Conservation (phyloP, 2,888 invertebrate species). For the Patella ulyssiponensis region DNA sequence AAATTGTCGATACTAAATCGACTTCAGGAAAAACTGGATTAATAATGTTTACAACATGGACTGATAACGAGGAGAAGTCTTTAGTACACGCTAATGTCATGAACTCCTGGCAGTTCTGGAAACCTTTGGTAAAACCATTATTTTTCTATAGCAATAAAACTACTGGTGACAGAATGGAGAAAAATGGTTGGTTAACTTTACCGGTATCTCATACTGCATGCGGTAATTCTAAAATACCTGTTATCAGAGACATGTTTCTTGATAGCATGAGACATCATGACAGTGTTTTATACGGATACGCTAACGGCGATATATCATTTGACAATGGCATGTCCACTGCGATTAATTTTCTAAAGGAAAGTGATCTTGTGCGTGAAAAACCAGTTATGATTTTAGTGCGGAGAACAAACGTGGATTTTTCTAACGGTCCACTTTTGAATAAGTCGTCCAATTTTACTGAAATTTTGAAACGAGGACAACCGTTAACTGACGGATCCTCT, state of each 20-base stretch:
- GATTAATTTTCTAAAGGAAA: background rate
- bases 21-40: background rate
- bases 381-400: slow-evolving; percentile 15
- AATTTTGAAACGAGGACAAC: background rate
- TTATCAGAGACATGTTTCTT: slow-evolving; percentile 11
- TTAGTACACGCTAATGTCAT: slow-evolving; percentile 15
- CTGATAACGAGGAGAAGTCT: slow-evolving; percentile 8
- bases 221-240: background rate
- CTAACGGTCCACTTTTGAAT: slow-evolving; percentile 5
- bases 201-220: background rate
- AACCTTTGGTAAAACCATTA: slow-evolving; percentile 5
- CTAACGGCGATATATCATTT: slow-evolving; percentile 14
- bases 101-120: slow-evolving; percentile 9
- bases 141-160: background rate
- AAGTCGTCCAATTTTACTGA: background rate
- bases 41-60: slow-evolving; percentile 7
- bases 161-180: background rate
- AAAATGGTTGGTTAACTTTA: background rate
- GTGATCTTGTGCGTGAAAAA: background rate
- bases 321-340: background rate
- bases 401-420: slow-evolving; percentile 15
- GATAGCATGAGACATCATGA: background rate
- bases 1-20: too few relatives aligned
- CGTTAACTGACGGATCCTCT: slow-evolving; percentile 13
- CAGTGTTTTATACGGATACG: slow-evolving; percentile 13